phyloP scores from a whole-genome alignment of 2,888 invertebrate genomes.

The Trisateles emortualis region DNA sequence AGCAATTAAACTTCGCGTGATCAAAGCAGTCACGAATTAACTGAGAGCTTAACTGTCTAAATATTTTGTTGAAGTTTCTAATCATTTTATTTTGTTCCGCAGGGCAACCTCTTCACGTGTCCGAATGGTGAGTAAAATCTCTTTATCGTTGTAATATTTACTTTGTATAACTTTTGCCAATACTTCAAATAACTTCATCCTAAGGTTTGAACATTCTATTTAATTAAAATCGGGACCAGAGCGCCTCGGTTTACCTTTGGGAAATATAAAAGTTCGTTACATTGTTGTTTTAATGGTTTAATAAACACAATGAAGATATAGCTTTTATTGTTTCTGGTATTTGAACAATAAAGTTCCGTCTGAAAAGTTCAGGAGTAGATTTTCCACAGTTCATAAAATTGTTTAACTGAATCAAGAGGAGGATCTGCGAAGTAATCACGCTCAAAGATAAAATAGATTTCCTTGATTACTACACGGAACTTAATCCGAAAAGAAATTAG shows the following conservation, averaged over 20 bases:
- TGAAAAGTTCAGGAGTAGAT: not conserved
- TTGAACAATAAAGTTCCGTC: conserved; percentile 2
- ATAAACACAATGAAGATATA: conserved; percentile 33
- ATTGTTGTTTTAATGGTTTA: conserved; percentile 41
- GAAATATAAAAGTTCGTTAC: conserved; percentile 44
- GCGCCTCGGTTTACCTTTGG: conserved; percentile 41
- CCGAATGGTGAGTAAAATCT: conserved; percentile 89
- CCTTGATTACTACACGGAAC: conserved; percentile 25
- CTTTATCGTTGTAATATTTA: conserved; percentile 38
- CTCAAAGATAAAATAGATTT: conserved; percentile 20
- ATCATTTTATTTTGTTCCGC: conserved; percentile 63
- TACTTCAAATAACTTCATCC: conserved; percentile 42
- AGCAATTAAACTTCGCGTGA: conserved; percentile 12
- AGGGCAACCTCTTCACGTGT: conserved; percentile 90
- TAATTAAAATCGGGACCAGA: conserved; percentile 47
- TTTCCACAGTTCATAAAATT: conserved; percentile 7
- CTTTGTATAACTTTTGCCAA: conserved; percentile 42
- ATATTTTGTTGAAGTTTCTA: conserved; percentile 19
- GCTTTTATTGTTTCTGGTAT: conserved; percentile 26
- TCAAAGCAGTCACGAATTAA: conserved; percentile 10
- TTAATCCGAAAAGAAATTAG: conserved; percentile 37
- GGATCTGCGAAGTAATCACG: conserved; percentile 16
- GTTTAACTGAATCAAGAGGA: conserved; percentile 4
- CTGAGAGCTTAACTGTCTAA: conserved; percentile 9
- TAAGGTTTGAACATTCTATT: conserved; percentile 35